Percentiles rank a stretch among this genome's conserved stretches.
These are phyloP conservation scores for Cryptomyrus ogoouensis DNA, from an alignment of 2,113 vertebrate genomes.

Conservation along the genomic window DNA sequence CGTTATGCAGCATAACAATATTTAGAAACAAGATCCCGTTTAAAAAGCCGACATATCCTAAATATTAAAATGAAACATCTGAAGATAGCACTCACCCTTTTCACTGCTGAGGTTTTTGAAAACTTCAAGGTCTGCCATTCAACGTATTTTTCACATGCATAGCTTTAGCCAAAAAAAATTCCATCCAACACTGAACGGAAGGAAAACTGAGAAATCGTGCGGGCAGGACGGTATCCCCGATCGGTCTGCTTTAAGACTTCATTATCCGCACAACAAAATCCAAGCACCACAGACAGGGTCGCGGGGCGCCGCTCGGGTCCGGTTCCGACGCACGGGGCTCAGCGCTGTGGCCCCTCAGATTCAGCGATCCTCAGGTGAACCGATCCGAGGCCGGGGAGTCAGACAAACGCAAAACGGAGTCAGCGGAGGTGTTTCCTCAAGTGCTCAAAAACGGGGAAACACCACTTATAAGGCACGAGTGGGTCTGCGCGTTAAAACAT, in stretches of 20 bases:
- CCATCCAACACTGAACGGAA: not conserved
- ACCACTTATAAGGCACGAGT: not conserved
- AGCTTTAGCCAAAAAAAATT: conserved; percentile 23
- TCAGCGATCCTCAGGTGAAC: not conserved
- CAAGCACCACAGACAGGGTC: not conserved
- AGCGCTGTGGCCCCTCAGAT: not conserved
- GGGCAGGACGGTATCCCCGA: conserved; percentile 18
- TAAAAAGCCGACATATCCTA: not conserved
- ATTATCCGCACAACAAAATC: not conserved
- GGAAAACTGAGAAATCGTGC: conserved; percentile 20
- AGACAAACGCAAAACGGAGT: not conserved
- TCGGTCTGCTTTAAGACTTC: conserved; percentile 33
- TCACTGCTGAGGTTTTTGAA: conserved; percentile 85
- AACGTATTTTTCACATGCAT: conserved; percentile 57
- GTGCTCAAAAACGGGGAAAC: not conserved
- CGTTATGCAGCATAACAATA: not conserved
- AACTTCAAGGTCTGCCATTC: conserved; percentile 92
- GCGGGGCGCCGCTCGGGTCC: not conserved
- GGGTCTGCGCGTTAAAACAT: not conserved
- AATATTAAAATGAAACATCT: not conserved
- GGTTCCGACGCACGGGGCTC: not conserved
- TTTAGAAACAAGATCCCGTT: not conserved
- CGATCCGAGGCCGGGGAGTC: not conserved
- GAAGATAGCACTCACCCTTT: conserved; percentile 69
- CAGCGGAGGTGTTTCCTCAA: not conserved